phyloP scores from a whole-genome alignment of 1,140 invertebrate genomes.

The Asobara japonica region DNA sequence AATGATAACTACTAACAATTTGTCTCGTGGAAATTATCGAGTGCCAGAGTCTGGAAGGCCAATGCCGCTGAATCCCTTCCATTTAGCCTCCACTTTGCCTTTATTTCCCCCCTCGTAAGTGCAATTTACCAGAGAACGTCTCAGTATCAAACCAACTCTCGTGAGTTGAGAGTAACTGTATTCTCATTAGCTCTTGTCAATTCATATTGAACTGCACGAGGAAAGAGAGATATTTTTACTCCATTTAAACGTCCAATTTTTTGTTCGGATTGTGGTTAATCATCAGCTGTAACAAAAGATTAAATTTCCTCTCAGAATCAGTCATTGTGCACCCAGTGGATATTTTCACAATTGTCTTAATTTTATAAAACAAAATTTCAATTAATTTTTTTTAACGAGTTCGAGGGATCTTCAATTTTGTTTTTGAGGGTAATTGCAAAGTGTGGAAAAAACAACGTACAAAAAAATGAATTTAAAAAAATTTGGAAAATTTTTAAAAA shows the following conservation, averaged over 20 bases:
- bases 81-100: conserved; percentile 4
- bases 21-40: conserved; percentile 25
- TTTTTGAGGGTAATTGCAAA: no score
- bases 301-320: background rate
- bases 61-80: conserved; percentile 42
- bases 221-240: background rate
- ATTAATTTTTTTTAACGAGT: no score
- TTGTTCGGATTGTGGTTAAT: background rate
- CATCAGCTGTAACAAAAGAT: background rate
- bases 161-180: conserved; percentile 13
- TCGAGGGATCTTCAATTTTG: no score
- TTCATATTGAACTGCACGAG: background rate
- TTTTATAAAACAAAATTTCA: no score
- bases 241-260: background rate
- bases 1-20: conserved; percentile 2
- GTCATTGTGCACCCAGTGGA: background rate
- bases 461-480: no score
- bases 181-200: conserved; percentile 4
- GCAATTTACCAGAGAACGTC: background rate
- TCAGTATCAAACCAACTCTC: conserved; percentile 1
- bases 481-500: no score
- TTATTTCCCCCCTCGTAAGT: conserved; percentile 11
- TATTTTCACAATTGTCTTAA: background rate
- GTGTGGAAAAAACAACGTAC: no score
- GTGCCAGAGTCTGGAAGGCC: conserved; percentile 46